Percentiles rank a stretch among this genome's conserved stretches.
phyloP scores from a whole-genome alignment of 2,888 invertebrate genomes.

The Itoplectis maculator region DNA sequence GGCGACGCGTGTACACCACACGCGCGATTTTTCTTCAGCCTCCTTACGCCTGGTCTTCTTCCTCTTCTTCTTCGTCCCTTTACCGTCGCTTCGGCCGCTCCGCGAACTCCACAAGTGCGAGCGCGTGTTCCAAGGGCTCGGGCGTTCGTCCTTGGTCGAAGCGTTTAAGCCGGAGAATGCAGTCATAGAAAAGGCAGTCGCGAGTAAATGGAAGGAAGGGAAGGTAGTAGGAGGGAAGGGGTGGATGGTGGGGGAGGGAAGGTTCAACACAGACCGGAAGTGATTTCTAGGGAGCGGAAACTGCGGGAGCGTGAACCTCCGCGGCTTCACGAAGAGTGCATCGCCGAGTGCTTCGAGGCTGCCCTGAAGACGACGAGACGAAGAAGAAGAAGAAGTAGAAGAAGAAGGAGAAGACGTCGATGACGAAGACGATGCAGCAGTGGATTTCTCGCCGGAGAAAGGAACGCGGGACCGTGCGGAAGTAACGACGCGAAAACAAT shows the following conservation, averaged over 20 bases:
- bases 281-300: conserved; percentile 8
- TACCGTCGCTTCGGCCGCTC: too few species aligned
- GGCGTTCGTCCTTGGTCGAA: not conserved
- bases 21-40: conserved; percentile 66
- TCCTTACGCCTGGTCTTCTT: conserved; percentile 71
- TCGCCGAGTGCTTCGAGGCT: conserved; percentile 35
- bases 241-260: not conserved
- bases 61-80: conserved; percentile 29
- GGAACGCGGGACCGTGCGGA: conserved; percentile 64
- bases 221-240: conserved; percentile 6
- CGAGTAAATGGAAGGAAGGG: too few species aligned
- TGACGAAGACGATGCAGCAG: conserved; percentile 44
- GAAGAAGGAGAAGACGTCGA: conserved; percentile 23
- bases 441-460: conserved; percentile 40
- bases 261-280: conserved; percentile 34
- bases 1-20: conserved; percentile 68
- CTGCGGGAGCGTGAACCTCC: not conserved
- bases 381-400: conserved; percentile 23
- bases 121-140: not conserved
- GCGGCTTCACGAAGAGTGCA: conserved; percentile 52
- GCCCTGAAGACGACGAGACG: conserved; percentile 20
- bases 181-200: too few species aligned
- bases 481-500: conserved; percentile 78
- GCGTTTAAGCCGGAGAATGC: conserved; percentile 33
- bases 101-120: conserved; percentile 19